Conservation (phyloP, 2,797 vertebrate genomes). For the Ptychobarbus kaznakovi region DNA sequence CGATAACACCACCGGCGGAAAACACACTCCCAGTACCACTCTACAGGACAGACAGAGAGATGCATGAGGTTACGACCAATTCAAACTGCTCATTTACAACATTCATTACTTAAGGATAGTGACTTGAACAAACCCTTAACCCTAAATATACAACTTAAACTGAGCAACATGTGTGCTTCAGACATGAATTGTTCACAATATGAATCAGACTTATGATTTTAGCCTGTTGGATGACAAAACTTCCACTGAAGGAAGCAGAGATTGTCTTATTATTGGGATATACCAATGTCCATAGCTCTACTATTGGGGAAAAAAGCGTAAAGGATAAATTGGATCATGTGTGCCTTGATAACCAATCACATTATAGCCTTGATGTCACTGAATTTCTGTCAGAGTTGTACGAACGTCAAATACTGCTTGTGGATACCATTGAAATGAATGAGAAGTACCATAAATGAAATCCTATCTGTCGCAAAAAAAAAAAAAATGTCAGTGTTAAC, state of each 20-base stretch:
- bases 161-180: background rate
- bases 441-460: no score
- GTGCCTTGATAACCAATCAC: background rate
- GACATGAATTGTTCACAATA: background rate
- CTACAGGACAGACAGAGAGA: constrained; percentile 69
- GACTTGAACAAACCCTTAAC: background rate
- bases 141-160: background rate
- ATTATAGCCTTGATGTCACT: background rate
- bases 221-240: background rate
- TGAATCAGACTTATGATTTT: background rate
- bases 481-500: no score
- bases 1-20: constrained; percentile 85
- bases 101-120: background rate
- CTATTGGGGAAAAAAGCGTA: background rate
- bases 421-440: no score
- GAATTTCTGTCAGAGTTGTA: background rate
- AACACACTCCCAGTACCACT: constrained; percentile 97
- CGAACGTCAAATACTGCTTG: background rate
- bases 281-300: background rate
- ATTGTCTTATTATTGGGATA: background rate
- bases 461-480: no score
- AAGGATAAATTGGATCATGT: background rate
- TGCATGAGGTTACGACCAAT: background rate
- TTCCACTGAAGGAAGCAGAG: background rate
- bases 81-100: background rate